phyloP scores from a whole-genome alignment of 1,140 invertebrate genomes.

The Heliothis subflexa region DNA sequence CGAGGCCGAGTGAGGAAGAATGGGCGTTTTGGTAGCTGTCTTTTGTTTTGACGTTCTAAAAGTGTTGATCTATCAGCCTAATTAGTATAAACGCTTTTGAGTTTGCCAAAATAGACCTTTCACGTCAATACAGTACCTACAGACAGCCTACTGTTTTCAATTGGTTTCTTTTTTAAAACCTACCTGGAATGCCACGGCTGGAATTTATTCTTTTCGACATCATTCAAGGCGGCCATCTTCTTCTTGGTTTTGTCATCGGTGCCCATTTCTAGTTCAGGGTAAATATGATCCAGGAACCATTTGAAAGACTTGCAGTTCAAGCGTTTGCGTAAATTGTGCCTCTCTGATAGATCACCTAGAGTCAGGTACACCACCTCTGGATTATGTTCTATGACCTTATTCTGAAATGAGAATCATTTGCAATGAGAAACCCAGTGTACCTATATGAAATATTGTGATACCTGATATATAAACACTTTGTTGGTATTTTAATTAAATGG shows the following conservation, averaged over 20 bases:
- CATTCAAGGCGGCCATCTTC: conserved; percentile 86
- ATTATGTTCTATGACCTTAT: conserved; percentile 92
- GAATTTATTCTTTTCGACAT: conserved; percentile 88
- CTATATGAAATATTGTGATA: too few species aligned
- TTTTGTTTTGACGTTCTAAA: too few species aligned
- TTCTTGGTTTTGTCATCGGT: conserved; percentile 88
- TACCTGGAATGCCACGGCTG: conserved; percentile 93
- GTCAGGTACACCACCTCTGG: conserved; percentile 88
- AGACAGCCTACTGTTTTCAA: too few species aligned
- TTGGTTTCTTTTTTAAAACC: not conserved
- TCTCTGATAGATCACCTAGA: conserved; percentile 93
- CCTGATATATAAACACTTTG: too few species aligned
- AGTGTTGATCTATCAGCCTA: too few species aligned
- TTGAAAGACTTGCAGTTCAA: conserved; percentile 95
- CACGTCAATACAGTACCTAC: too few species aligned
- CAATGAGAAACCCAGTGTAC: too few species aligned
- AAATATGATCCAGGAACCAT: conserved; percentile 98
- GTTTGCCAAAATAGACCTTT: too few species aligned
- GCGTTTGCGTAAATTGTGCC: conserved; percentile 89
- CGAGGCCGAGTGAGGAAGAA: too few species aligned
- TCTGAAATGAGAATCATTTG: conserved; percentile 79
- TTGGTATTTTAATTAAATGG: too few species aligned
- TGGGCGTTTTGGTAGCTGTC: too few species aligned
- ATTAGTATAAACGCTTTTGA: too few species aligned
- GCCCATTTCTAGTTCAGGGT: conserved; percentile 92